Base-by-base conservation (phyloP, 1,140 invertebrate species). In the Drosophila pruinosa region DNA sequence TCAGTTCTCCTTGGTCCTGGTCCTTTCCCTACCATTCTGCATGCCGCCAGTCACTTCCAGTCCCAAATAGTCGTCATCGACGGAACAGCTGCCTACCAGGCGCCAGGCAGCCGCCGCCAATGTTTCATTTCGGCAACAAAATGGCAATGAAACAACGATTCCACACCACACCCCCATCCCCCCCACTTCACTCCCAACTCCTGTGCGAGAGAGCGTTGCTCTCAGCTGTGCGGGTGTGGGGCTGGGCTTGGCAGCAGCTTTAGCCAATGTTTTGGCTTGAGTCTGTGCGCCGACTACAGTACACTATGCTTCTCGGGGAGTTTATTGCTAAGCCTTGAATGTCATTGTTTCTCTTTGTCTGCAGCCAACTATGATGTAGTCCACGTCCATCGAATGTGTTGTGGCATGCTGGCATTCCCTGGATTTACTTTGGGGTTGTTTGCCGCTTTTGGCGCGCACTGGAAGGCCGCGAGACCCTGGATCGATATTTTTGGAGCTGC, bases 51-150 rank as follows among this genome's bases (percentile, higher is more conserved):
- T 39, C 69, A 59, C 47, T 67, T 72, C 62, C 69, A 72, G 62
- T 52, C 68, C 47, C 19, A 47, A 65, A 47, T 56, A 24, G 28
- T 63, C 58, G 67, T 70, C 67, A 70, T 64, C 67, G 72, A 36
- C 36, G 22, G 73, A 86, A 86, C 81, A 86, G 81, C 81, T 86
- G 81, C 81, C 81, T 86, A 86, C 81, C 81, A 86, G 81, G 81
- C 81, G 81, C 81, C 81, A 86, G 73, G 69, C 81, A 81, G 81
- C 67, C 47, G 47, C 15, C 62, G 77, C 41, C 34, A 14, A 6
- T 24, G 34, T 67, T 67, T 67, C 31, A 38, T 65, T 54, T 58
- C 54, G 47, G 54, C 63, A 77, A 81, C 75, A 38, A 81, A 88
- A 71, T 86, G 81, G 81, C 82, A 86, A 77, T 86, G 81, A 88